Evolutionary conservation across 2,888 invertebrate genomes (phyloP).

Genomic region (Nephrocerus scutellatus): DNA sequence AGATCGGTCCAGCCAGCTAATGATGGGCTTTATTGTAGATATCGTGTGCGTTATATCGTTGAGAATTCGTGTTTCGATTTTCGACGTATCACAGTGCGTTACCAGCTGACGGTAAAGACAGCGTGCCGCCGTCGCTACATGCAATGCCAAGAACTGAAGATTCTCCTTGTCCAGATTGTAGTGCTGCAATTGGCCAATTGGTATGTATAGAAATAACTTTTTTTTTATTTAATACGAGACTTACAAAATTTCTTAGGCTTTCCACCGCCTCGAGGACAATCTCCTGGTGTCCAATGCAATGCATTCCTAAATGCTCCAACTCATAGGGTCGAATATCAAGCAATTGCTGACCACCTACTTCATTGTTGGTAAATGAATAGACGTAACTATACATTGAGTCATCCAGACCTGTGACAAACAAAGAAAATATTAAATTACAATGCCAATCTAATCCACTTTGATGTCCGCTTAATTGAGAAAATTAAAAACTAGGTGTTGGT

Average conservation of each 20-base stretch:
- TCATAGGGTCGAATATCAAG: constrained; percentile 81
- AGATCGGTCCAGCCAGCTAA: constrained; percentile 79
- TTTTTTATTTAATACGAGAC: no score
- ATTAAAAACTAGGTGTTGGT: no score
- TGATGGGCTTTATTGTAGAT: constrained; percentile 76
- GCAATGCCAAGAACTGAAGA: constrained; percentile 78
- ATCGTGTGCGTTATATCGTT: constrained; percentile 82
- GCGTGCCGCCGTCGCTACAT: constrained; percentile 75
- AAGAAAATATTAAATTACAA: constrained; percentile 8
- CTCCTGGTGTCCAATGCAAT: constrained; percentile 87
- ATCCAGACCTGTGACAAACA: constrained; percentile 38
- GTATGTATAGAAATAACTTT: no score
- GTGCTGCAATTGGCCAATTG: constrained; percentile 55
- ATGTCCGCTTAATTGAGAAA: no score
- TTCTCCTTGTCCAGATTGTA: constrained; percentile 88
- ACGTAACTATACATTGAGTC: constrained; percentile 68
- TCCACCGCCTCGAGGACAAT: constrained; percentile 88
- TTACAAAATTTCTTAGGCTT: constrained; percentile 79
- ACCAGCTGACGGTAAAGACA: constrained; percentile 65
- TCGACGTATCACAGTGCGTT: constrained; percentile 51
- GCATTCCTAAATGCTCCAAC: constrained; percentile 77
- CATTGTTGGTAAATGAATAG: constrained; percentile 70
- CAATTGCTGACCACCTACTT: constrained; percentile 69
- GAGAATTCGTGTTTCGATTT: constrained; percentile 71
- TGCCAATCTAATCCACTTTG: no score